Conservation (phyloP, 2,888 invertebrate genomes). For the Axea sp. region DNA sequence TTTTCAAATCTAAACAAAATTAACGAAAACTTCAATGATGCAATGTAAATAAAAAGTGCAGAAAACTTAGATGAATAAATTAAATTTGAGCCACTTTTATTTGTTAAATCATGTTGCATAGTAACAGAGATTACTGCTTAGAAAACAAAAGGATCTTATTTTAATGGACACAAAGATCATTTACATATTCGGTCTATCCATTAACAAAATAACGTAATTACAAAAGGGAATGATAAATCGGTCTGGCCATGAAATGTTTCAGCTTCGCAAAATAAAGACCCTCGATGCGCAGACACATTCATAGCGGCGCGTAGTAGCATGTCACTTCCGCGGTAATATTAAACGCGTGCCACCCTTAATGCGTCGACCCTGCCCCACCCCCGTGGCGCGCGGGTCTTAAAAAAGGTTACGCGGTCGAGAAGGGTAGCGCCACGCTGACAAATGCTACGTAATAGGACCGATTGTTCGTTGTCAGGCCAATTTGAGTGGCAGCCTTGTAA, state of each 20-base stretch:
- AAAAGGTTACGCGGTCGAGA: conserved; percentile 65
- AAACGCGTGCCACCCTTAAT: conserved; percentile 64
- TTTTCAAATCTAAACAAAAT: too few species aligned
- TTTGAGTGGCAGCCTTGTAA: conserved; percentile 78
- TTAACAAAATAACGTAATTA: conserved; percentile 62
- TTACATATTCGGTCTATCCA: conserved; percentile 56
- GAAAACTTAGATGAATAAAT: too few species aligned
- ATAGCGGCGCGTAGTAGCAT: conserved; percentile 43
- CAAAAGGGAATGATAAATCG: conserved; percentile 62
- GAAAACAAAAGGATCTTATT: conserved; percentile 51
- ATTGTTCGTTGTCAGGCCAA: conserved; percentile 79
- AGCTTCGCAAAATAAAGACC: conserved; percentile 55
- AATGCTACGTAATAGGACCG: conserved; percentile 78
- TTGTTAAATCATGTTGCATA: conserved; percentile 5
- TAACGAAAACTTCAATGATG: too few species aligned
- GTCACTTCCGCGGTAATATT: conserved; percentile 62
- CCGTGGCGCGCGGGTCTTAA: conserved; percentile 39
- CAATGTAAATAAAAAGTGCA: too few species aligned
- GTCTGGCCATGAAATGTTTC: conserved; percentile 59
- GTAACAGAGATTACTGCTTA: conserved; percentile 21
- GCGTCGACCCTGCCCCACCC: conserved; percentile 31
- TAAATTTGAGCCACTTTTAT: conserved; percentile 3
- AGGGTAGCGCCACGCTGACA: conserved; percentile 70
- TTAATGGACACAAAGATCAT: conserved; percentile 35
- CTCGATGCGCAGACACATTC: conserved; percentile 47